These are phyloP conservation scores for Caranx melampygus DNA, from an alignment of 2,113 vertebrate genomes.

Conservation along the genomic window DNA sequence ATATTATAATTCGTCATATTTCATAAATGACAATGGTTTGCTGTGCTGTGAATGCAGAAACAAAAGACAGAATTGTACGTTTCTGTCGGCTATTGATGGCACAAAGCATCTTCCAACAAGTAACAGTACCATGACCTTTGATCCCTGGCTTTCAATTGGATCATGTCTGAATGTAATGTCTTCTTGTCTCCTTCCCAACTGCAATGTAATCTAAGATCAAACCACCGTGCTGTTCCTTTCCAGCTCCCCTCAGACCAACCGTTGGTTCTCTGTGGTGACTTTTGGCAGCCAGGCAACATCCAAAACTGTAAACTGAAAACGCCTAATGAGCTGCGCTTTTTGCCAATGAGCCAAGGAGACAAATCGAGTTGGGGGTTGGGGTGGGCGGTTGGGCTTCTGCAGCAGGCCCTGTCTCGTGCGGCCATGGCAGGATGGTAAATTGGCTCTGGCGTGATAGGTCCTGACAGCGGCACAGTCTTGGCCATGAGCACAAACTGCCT, in stretches of 20 bases:
- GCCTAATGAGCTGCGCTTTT: constrained; percentile 43
- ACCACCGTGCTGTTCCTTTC: constrained; percentile 23
- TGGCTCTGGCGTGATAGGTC: constrained; percentile 49
- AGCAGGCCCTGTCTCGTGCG: constrained; percentile 33
- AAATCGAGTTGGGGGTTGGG: background rate
- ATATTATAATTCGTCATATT: background rate
- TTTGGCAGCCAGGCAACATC: constrained; percentile 20
- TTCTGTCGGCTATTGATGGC: background rate
- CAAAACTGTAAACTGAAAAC: constrained; percentile 14
- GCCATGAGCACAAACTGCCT: constrained; percentile 66
- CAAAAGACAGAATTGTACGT: background rate
- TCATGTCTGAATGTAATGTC: background rate
- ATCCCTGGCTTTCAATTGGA: constrained; percentile 1
- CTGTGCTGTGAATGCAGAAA: background rate
- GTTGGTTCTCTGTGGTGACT: constrained; percentile 44
- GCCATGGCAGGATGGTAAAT: constrained; percentile 45
- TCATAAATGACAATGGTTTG: background rate
- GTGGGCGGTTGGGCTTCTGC: background rate
- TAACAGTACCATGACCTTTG: constrained; percentile 31
- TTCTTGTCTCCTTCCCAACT: background rate
- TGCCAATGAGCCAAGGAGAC: constrained; percentile 25
- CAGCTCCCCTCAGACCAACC: constrained; percentile 16
- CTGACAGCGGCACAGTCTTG: constrained; percentile 71
- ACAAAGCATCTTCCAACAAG: background rate
- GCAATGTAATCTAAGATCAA: constrained; percentile 9